Conservation (phyloP, 1,140 invertebrate genomes). For the Diabrotica undecimpunctata region DNA sequence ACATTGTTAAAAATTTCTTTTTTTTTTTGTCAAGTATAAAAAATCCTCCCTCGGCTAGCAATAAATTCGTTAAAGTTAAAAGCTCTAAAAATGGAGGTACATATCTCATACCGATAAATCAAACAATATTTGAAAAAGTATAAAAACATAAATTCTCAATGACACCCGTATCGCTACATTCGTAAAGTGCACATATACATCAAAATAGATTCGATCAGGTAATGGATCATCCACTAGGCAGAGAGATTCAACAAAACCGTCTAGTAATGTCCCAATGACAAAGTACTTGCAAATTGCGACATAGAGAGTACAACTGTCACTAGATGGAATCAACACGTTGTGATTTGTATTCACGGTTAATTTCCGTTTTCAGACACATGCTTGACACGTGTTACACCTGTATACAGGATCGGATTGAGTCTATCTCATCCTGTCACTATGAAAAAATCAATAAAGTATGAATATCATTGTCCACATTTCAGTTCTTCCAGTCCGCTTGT, state of each 20-base stretch:
- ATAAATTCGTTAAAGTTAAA: too few species aligned
- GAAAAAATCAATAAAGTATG: too few species aligned
- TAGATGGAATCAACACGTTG: conserved; percentile 20
- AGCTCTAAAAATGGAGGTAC: too few species aligned
- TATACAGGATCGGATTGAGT: not conserved
- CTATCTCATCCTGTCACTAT: too few species aligned
- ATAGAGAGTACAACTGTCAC: not conserved
- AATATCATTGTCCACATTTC: too few species aligned
- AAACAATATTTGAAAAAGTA: too few species aligned
- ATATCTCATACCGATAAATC: too few species aligned
- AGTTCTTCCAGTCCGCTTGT: too few species aligned
- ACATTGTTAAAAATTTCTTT: too few species aligned
- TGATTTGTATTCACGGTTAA: conserved; percentile 32
- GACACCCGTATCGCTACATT: not conserved
- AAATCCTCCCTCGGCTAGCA: too few species aligned
- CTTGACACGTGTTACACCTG: conserved; percentile 13
- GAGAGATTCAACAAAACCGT: not conserved
- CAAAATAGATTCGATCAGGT: not conserved
- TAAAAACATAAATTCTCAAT: too few species aligned
- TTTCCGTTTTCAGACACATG: conserved; percentile 27
- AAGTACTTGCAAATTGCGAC: conserved; percentile 5
- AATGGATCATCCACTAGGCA: conserved; percentile 1
- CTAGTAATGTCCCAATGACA: conserved; percentile 7
- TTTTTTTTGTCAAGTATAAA: too few species aligned
- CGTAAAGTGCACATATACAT: not conserved